Conservation (phyloP, 2,113 vertebrate species). For the Triplophysa siluroides region DNA sequence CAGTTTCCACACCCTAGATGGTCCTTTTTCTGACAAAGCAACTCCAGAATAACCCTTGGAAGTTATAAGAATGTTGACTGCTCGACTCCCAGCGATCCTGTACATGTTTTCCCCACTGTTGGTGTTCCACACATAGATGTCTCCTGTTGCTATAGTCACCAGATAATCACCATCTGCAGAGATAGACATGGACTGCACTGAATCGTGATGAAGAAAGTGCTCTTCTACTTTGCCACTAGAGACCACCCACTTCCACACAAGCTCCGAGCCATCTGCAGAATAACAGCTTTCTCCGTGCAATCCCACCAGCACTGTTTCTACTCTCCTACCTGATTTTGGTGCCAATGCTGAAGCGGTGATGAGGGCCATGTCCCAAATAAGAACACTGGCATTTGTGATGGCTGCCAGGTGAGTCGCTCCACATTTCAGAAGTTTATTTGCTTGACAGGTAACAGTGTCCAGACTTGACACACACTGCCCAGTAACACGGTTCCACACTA, state of each 20-base stretch:
- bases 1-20: slow-evolving; percentile 76
- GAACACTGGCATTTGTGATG: slow-evolving; percentile 62
- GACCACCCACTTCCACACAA: slow-evolving; percentile 72
- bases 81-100: slow-evolving; percentile 64
- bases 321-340: slow-evolving; percentile 63
- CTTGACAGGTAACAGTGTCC: slow-evolving; percentile 44
- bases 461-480: slow-evolving; percentile 77
- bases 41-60: slow-evolving; percentile 70
- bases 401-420: slow-evolving; percentile 59
- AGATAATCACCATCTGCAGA: slow-evolving; percentile 64
- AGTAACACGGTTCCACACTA: slow-evolving; percentile 72
- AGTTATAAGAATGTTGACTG: slow-evolving; percentile 69
- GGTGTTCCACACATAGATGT: slow-evolving; percentile 76
- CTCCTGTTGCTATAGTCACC: slow-evolving; percentile 66
- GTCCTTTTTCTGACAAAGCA: slow-evolving; percentile 65
- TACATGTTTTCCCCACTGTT: slow-evolving; percentile 67
- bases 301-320: slow-evolving; percentile 64
- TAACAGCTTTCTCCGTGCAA: slow-evolving; percentile 65
- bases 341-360: slow-evolving; percentile 62
- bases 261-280: slow-evolving; percentile 70
- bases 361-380: slow-evolving; percentile 71
- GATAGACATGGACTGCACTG: slow-evolving; percentile 66
- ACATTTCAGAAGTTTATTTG: slow-evolving; percentile 62
- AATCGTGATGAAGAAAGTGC: slow-evolving; percentile 65
- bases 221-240: slow-evolving; percentile 56